phyloP scores from a whole-genome alignment of 1,140 invertebrate genomes.

The Aphaenogaster ashmeadi region DNA sequence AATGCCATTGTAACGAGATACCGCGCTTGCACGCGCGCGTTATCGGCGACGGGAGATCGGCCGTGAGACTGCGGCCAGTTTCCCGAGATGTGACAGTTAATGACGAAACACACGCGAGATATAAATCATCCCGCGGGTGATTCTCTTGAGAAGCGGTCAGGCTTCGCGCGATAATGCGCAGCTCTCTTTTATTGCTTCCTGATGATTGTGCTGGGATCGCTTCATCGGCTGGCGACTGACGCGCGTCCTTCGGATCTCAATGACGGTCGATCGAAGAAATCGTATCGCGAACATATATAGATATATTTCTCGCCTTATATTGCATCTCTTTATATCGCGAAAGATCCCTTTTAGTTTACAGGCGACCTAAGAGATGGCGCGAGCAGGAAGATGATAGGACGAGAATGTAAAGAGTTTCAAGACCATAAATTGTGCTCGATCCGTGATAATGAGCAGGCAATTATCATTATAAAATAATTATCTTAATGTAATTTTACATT shows the following conservation, averaged over 20 bases:
- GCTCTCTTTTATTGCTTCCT: slow-evolving; percentile 45
- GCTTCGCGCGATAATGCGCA: slow-evolving; percentile 25
- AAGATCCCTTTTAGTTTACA: slow-evolving; percentile 61
- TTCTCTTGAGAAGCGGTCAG: slow-evolving; percentile 28
- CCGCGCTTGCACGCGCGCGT: not conserved
- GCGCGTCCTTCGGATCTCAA: slow-evolving; percentile 37
- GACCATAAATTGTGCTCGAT: not conserved
- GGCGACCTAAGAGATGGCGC: slow-evolving; percentile 77
- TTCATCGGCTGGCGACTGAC: not conserved
- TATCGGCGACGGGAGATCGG: slow-evolving; percentile 12
- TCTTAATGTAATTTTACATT: not conserved
- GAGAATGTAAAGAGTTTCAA: not conserved
- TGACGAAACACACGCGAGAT: slow-evolving; percentile 38
- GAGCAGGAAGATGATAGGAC: slow-evolving; percentile 62
- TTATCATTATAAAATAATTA: not conserved
- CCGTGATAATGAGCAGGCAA: not conserved
- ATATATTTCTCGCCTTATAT: slow-evolving; percentile 28
- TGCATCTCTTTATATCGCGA: slow-evolving; percentile 11
- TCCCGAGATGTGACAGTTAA: slow-evolving; percentile 49
- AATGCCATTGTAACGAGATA: slow-evolving; percentile 53
- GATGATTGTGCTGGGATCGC: not conserved
- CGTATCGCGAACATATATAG: slow-evolving; percentile 7
- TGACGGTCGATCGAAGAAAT: slow-evolving; percentile 22
- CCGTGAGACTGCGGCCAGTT: slow-evolving; percentile 36
- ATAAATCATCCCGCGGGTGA: slow-evolving; percentile 55